Percentiles rank a stretch among this genome's conserved stretches.
Evolutionary conservation across 2,113 vertebrate genomes (phyloP).

Genomic region (Excalfactoria chinensis): DNA sequence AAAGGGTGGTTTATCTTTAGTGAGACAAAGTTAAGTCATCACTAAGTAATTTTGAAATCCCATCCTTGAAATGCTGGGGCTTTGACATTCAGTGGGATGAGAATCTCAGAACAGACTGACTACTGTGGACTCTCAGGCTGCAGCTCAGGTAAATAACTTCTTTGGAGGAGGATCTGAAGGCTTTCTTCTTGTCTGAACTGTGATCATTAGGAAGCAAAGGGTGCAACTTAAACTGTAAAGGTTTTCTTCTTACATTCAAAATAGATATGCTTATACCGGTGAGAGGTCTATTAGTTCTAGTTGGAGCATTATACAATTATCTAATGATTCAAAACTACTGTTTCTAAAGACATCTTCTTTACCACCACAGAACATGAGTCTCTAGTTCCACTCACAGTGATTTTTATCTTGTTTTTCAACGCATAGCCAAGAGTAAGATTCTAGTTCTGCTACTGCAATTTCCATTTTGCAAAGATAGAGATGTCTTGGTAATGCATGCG

Average conservation of each 20-base stretch:
- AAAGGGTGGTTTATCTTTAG: constrained; percentile 60
- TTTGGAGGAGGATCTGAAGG: constrained; percentile 34
- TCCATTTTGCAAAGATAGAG: constrained; percentile 4
- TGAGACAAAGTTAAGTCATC: constrained; percentile 53
- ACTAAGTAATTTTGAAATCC: constrained; percentile 39
- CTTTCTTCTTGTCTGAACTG: constrained; percentile 23
- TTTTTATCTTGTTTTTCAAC: constrained; percentile 23
- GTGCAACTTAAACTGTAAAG: constrained; percentile 47
- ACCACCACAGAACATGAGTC: neutral
- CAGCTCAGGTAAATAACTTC: constrained; percentile 48
- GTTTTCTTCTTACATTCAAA: constrained; percentile 45
- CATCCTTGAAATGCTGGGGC: constrained; percentile 21
- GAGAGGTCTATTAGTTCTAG: constrained; percentile 22
- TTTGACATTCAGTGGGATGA: constrained; percentile 67
- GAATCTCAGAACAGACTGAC: constrained; percentile 44
- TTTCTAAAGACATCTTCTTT: neutral
- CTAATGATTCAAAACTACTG: constrained; percentile 15
- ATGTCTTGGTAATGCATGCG: neutral
- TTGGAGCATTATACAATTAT: constrained; percentile 13
- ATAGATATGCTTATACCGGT: constrained; percentile 19
- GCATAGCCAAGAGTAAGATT: neutral
- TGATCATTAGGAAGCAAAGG: constrained; percentile 35
- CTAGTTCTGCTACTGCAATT: neutral
- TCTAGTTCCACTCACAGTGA: neutral
- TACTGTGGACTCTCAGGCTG: constrained; percentile 18